Evolutionary conservation across 2,888 invertebrate genomes (phyloP), one percentile per base, ranked within the genome.

Genomic region (Hemithea aestivaria): DNA sequence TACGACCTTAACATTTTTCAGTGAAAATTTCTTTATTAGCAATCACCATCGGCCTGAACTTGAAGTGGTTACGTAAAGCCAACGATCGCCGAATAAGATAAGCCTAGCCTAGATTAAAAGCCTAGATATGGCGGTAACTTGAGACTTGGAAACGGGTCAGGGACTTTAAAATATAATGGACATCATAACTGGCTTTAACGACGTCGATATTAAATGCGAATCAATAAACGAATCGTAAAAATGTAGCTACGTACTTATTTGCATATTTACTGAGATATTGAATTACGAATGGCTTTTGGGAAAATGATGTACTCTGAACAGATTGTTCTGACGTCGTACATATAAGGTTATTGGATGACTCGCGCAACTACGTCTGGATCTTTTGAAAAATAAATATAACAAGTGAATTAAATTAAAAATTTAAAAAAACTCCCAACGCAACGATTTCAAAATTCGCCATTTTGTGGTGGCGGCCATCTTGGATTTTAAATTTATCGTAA

Each of bases 141-240:
- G 66, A 75, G 68, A 57, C 62, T 54, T 66, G 52, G 56, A 59
- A 73, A 58, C 66, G 51, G 80, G 79, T 79, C 83, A 81, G 62
- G 75, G 72, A 48, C 66, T 54, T 53, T 45, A 58, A 54, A 54
- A 58, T 65, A 50, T 54, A 46, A 61, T 56, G 42, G 47, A 35
- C 50, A 56, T 56, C 55, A 51, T 54, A 52, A 44, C 49, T 47
- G 26, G 12, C 27, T 36, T 36, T 40, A 42, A 55, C 37, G 26
- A 37, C 27, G 22, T 27, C 31, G 28, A 35, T 33, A 47, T 35
- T 35, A 16, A 28, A 40, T 26, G 21, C 20, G 29, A 22, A 21
- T 20, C 16, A 16, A 16, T 16, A 16, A 16, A 21, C 11, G n/a
- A n/a, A 22, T 35, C 27, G 9, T 55, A 50, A 50, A 50, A 48